A percentile compares a stretch with the other conserved stretches of the same genome.
Conservation (phyloP, 2,797 vertebrate species). For the Heliangelus exortis region DNA sequence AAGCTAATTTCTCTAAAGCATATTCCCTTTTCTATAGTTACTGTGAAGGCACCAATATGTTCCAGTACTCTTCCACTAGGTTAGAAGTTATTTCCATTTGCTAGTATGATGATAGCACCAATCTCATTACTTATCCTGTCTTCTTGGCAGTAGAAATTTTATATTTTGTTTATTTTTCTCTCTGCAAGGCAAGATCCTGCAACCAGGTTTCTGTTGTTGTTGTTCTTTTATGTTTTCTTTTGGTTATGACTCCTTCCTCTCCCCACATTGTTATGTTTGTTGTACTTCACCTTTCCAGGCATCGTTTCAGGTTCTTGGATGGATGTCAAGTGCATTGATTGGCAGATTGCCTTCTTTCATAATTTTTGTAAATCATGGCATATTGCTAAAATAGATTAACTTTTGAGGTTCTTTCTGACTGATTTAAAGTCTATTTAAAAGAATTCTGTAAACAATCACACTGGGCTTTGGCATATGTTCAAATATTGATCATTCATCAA, state of each 20-base stretch:
- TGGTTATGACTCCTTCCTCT: neutral
- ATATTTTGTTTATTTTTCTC: neutral
- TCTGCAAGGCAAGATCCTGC: neutral
- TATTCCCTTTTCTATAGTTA: neutral
- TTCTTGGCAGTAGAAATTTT: neutral
- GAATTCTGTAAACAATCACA: neutral
- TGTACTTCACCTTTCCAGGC: neutral
- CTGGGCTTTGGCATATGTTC: neutral
- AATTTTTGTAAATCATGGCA: neutral
- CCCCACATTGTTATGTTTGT: neutral
- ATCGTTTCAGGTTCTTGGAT: neutral
- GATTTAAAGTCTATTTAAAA: neutral
- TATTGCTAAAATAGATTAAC: neutral
- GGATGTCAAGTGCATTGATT: neutral
- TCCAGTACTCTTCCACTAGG: neutral
- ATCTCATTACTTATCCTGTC: neutral
- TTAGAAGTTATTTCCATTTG: constrained; percentile 39
- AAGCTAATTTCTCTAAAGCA: neutral
- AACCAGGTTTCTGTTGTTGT: neutral
- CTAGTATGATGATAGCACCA: neutral
- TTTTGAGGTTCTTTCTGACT: neutral
- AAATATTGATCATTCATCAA: neutral
- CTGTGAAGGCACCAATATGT: neutral
- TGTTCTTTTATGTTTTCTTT: neutral
- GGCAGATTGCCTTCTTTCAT: neutral